Percentiles rank a stretch among this genome's conserved stretches.
Evolutionary conservation across 1,140 invertebrate species (phyloP).

Genomic region (Papilio dardanus): DNA sequence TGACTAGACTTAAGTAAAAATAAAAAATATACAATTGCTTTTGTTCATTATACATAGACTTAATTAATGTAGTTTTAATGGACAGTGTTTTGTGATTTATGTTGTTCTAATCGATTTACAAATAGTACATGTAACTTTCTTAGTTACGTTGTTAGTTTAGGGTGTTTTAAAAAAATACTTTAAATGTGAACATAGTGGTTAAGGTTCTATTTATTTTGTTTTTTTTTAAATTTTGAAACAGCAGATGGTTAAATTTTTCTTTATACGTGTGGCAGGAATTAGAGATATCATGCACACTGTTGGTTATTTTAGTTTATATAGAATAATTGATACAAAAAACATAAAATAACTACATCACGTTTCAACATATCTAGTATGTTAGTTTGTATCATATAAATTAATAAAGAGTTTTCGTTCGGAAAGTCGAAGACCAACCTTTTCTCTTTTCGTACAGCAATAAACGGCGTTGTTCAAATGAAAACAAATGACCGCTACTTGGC

Average conservation of each 20-base stretch:
- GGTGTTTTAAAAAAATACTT: neutral
- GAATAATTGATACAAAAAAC: neutral
- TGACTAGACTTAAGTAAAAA: neutral
- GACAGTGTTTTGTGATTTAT: neutral
- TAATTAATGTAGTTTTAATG: neutral
- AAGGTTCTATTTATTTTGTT: neutral
- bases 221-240: neutral
- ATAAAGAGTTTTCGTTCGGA: constrained; percentile 6
- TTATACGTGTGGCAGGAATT: no score
- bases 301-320: neutral
- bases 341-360: neutral
- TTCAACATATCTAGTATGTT: neutral
- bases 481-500: constrained; percentile 1
- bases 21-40: neutral
- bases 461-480: constrained; percentile 7
- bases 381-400: constrained; percentile 6
- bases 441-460: constrained; percentile 8
- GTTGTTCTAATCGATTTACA: neutral
- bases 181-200: neutral
- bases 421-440: neutral
- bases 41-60: neutral
- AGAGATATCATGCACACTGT: neutral
- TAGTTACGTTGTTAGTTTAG: neutral
- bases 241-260: neutral
- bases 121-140: no score